Evolutionary conservation across 2,888 invertebrate species (phyloP), one percentile per base, ranked within the genome.

Genomic region (Ypsolopha sequella): DNA sequence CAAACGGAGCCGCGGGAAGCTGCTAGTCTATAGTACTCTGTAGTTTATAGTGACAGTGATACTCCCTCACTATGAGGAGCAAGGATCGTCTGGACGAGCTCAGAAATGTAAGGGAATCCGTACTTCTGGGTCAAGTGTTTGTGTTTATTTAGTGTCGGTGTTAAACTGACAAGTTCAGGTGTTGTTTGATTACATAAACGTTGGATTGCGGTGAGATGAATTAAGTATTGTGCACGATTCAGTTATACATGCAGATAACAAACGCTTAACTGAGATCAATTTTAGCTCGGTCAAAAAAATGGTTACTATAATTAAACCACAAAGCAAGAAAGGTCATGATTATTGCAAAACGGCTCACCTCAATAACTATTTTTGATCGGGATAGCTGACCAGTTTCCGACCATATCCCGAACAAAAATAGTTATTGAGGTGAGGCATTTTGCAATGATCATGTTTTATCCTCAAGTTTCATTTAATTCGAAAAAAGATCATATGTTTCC

Each of bases 61-160:
- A 52, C 53, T 33, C 41, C 53, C 53, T 9, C 92, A 61, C 54
- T 69, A 84, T 85, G 85, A 63, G 73, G 62, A 73, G 65, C 68
- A 77, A 73, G 66, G 86, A 87, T 63, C 78, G 86, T 9, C 77
- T 87, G 52, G 71, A 76, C 44, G 86, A 85, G 61, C 70, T 86
- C 53, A 68, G 65, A 52, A 75, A 69, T 51, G 85, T 86, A 66
- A 76, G 80, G 70, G 55, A 45, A 11, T 39, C 10, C 1, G 1
- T 6, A 39, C 10, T 39, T 10, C 6, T 44, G 14, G 6, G 6
- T 10, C 14, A 44, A 44, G 4, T n/a, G 44, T n/a, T 6, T 13
- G 4, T n/a, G 44, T n/a, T 6, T 13, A 4, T 24, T n/a, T 6
- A 44, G 39, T 39, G 39, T 24, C 24, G 2, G 39, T 11, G 39